Conservation (phyloP, 2,797 vertebrate genomes). For the Eulemur rubriventer region DNA sequence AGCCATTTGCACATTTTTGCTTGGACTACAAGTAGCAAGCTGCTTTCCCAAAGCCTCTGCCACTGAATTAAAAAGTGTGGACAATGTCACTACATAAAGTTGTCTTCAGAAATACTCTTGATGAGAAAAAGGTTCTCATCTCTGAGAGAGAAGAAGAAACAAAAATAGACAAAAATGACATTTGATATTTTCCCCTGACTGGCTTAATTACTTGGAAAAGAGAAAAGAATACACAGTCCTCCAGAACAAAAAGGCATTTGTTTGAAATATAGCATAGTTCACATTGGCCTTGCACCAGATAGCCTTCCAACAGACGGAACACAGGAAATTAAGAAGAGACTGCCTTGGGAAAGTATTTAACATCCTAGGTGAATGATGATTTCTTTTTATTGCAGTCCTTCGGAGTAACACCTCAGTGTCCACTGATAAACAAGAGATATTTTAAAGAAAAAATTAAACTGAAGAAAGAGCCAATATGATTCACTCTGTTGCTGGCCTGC, state of each 20-base stretch:
- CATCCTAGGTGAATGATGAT: conserved; percentile 75
- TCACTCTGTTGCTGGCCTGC: conserved; percentile 51
- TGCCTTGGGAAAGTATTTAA: conserved; percentile 77
- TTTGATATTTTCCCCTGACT: conserved; percentile 65
- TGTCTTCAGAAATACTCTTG: conserved; percentile 49
- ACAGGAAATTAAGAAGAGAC: conserved; percentile 82
- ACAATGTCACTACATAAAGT: conserved; percentile 51
- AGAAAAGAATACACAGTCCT: conserved; percentile 74
- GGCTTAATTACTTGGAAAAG: conserved; percentile 70
- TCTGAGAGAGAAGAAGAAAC: conserved; percentile 46
- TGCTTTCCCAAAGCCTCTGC: conserved; percentile 56
- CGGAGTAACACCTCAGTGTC: conserved; percentile 66
- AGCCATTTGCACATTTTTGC: conserved; percentile 80
- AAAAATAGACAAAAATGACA: conserved; percentile 61
- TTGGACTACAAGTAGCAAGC: conserved; percentile 64
- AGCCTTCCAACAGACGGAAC: conserved; percentile 55
- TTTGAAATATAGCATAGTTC: conserved; percentile 77
- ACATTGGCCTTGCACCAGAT: conserved; percentile 74
- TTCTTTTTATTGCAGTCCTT: conserved; percentile 71
- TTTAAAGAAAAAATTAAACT: conserved; percentile 81
- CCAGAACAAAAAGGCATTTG: conserved; percentile 70
- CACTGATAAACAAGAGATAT: conserved; percentile 70
- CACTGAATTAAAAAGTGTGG: conserved; percentile 74
- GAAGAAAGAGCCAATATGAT: conserved; percentile 69
- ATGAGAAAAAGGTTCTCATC: conserved; percentile 47